These are phyloP conservation scores for Helogale parvula DNA, from an alignment of 2,113 vertebrate species.

Conservation along the genomic window DNA sequence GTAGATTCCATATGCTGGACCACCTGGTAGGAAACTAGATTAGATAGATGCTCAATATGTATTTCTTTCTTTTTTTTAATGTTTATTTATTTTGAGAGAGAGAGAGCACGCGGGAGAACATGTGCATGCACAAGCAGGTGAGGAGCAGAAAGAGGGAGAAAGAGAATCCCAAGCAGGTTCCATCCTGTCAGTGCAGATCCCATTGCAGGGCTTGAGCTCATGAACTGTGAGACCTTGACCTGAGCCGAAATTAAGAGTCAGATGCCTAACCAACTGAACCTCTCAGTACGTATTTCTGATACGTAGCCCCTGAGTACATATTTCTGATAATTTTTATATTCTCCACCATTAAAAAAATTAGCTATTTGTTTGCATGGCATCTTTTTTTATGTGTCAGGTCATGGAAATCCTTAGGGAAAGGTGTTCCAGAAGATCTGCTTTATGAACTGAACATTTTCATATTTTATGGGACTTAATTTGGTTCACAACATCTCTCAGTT, in stretches of 20 bases:
- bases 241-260: no score
- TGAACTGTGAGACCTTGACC: no score
- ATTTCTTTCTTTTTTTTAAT: neutral
- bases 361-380: neutral
- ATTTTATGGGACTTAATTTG: neutral
- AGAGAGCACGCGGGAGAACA: no score
- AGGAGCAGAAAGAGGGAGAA: no score
- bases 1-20: neutral
- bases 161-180: no score
- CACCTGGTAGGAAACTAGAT: neutral
- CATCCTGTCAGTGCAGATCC: no score
- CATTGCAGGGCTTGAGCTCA: no score
- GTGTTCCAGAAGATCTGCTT: neutral
- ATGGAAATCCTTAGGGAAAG: neutral
- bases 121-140: no score
- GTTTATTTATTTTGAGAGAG: no score
- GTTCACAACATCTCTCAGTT: neutral
- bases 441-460: neutral
- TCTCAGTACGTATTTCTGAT: no score
- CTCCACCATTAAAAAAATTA: neutral
- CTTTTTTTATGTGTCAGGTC: neutral
- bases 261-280: no score
- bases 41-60: neutral
- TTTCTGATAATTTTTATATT: neutral
- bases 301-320: neutral